Evolutionary conservation across 1,140 invertebrate genomes (phyloP).

Genomic region (Lepidurus apus): DNA sequence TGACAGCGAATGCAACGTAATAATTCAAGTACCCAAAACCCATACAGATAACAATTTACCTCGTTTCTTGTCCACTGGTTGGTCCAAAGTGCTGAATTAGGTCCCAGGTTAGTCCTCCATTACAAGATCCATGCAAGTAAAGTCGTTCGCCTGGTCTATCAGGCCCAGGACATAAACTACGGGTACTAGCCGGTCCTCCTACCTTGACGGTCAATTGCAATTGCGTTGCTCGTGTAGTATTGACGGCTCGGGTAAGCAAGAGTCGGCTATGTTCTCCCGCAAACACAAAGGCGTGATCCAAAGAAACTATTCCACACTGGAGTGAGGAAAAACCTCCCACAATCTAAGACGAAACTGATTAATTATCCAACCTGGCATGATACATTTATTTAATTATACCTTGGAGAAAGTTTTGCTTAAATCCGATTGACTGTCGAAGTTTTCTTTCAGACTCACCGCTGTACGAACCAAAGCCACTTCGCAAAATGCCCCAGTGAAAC

Average conservation of each 20-base stretch:
- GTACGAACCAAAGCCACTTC: neutral
- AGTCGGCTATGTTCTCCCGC: constrained; percentile 42
- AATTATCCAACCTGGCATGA: neutral
- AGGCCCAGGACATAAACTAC: constrained; percentile 45
- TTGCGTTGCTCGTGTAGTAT: constrained; percentile 43
- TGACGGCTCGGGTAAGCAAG: constrained; percentile 46
- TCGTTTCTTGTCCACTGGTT: constrained; percentile 41
- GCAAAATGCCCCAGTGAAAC: neutral
- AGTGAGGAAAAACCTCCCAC: neutral
- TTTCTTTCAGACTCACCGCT: neutral
- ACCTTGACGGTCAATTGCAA: constrained; percentile 37
- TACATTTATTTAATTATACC: constrained; percentile 13
- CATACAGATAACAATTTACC: constrained; percentile 39
- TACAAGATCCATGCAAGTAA: constrained; percentile 47
- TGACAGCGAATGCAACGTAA: too few relatives aligned
- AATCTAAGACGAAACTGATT: neutral
- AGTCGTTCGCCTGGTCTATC: constrained; percentile 43
- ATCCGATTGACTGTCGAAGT: neutral
- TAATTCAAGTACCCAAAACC: constrained; percentile 18
- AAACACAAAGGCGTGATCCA: constrained; percentile 48
- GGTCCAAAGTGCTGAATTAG: constrained; percentile 43
- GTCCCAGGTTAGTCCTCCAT: constrained; percentile 47
- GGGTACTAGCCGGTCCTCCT: constrained; percentile 34
- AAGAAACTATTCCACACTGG: constrained; percentile 45
- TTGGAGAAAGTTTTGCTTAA: constrained; percentile 18